Base-by-base conservation (phyloP, 1,140 invertebrate genomes). In the Diprion similis region DNA sequence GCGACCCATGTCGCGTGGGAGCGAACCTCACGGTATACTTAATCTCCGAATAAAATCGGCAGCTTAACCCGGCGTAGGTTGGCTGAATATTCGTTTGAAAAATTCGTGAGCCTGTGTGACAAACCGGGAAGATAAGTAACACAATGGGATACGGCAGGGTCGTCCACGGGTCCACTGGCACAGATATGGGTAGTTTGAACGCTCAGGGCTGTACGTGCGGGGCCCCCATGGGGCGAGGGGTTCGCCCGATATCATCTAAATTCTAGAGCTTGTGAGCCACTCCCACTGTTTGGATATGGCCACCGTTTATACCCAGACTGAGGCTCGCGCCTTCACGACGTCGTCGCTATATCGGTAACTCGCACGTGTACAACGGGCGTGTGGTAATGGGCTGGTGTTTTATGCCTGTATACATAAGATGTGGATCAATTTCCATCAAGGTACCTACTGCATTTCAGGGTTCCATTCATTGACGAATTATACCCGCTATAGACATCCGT, bases 61-160 rank as follows among this genome's bases (percentile, higher is more conserved):
- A 66, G 19, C 19, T 13, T 37, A 66, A 45, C n/a, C 18, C 17
- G 65, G 17, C 59, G 19, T 66, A 37, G 19, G 7, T 19, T 59
- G 74, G 72, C 72, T 69, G 71, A 75, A 75, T 72, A 75, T 75
- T 72, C 67, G 73, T 71, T 75, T 75, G 51, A 59, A 59, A 59
- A 75, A 70, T 66, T 70, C 70, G 66, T 45, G 17, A 19, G 37
- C 17, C 66, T 13, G 18, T 45, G 66, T 68, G 37, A 68, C 66
- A 68, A 68, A 68, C 66, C 66, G 18, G 66, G 66, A 68, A 68
- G 66, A 68, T 68, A 68, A 68, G 66, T 68, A 68, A 68, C 15
- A 68, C 66, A 68, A 68, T 68, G 66, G 66, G 66, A 13, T 68
- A 19, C 15, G 7, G 66, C 66, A 45, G 66, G 66, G 13, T 68